Evolutionary conservation across 2,888 invertebrate genomes (phyloP), one percentile per base, ranked within the genome.

Genomic region (Chrysina gloriosa): DNA sequence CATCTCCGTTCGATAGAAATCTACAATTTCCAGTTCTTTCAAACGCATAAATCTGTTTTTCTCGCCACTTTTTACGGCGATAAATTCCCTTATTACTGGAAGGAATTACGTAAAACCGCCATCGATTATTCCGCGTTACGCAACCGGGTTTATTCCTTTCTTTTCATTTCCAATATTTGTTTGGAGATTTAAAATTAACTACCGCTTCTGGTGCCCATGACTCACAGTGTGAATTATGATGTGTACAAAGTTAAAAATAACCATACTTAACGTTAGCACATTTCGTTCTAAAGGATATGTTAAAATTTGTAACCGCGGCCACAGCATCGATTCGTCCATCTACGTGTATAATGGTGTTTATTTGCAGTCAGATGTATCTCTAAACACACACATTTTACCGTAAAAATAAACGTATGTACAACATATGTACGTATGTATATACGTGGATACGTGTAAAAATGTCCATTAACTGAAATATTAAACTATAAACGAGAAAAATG

Each of bases 161-260:
- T 9, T 36, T 14, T n/a, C 5, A n/a, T n/a, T 36, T 36, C 5
- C 5, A n/a, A 36, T 36, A 36, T 36, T 36, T 36, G 36, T 25
- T 25, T 25, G n/a, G n/a, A 3, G n/a, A 2, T 11, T n/a, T 48
- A 48, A 48, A 48, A 48, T 21, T 21, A 48, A 9, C 11, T 48
- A 25, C 4, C 36, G 36, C 23, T 25, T 48, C 48, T 48, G 48
- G 48, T 14, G 25, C 23, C 9, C n/a, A 11, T 48, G 48, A 48
- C 5, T 48, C 48, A 48, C 2, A 21, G 9, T 23, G 48, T 25
- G 23, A 48, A n/a, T 48, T 48, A 48, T 48, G 25, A 25, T 25
- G 48, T 25, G 25, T 48, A 48, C 25, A 48, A 48, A 11, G 23
- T 48, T 48, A 48, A 48, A 48, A 48, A 48, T 48, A 48, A 25